Evolutionary conservation across 2,888 invertebrate genomes (phyloP).

Genomic region (Tolmerus cingulatus): DNA sequence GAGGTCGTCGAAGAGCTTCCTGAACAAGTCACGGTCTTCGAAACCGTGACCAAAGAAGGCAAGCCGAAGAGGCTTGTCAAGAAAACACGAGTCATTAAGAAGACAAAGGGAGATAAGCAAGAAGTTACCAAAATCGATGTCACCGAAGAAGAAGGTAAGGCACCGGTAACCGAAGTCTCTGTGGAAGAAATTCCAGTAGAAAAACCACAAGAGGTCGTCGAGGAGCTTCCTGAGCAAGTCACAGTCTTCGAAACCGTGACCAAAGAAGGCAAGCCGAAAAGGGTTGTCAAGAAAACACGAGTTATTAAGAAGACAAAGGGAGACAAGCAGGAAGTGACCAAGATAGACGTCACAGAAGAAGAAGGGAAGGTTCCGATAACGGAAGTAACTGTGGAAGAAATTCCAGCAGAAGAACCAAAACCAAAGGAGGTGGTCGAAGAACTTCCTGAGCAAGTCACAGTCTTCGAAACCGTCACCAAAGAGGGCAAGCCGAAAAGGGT

Average conservation of each 20-base stretch:
- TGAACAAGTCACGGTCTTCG: slow-evolving; percentile 57
- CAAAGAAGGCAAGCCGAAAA: slow-evolving; percentile 53
- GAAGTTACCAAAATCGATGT: slow-evolving; percentile 56
- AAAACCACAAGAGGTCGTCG: slow-evolving; percentile 19
- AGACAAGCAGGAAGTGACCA: slow-evolving; percentile 58
- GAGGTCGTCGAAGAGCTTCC: slow-evolving; percentile 51
- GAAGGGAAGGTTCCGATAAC: slow-evolving; percentile 60
- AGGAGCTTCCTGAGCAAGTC: slow-evolving; percentile 56
- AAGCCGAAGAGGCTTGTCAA: slow-evolving; percentile 55
- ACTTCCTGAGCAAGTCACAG: slow-evolving; percentile 55
- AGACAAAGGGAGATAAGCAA: slow-evolving; percentile 54
- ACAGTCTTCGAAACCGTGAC: slow-evolving; percentile 51
- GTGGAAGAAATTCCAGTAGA: no score
- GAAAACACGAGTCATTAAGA: slow-evolving; percentile 59
- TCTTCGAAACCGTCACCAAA: slow-evolving; percentile 56
- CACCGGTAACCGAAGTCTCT: no score
- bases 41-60: slow-evolving; percentile 57
- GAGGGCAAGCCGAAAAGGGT: slow-evolving; percentile 56
- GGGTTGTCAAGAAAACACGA: slow-evolving; percentile 54
- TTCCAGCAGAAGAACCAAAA: slow-evolving; percentile 47
- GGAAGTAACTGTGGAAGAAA: slow-evolving; percentile 52
- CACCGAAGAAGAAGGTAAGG: no score
- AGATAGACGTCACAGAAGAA: slow-evolving; percentile 59
- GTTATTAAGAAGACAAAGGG: slow-evolving; percentile 58
- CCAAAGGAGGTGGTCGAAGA: slow-evolving; percentile 52